Base-by-base conservation (phyloP, 2,797 vertebrate species). In the Peromyscus aztecus region DNA sequence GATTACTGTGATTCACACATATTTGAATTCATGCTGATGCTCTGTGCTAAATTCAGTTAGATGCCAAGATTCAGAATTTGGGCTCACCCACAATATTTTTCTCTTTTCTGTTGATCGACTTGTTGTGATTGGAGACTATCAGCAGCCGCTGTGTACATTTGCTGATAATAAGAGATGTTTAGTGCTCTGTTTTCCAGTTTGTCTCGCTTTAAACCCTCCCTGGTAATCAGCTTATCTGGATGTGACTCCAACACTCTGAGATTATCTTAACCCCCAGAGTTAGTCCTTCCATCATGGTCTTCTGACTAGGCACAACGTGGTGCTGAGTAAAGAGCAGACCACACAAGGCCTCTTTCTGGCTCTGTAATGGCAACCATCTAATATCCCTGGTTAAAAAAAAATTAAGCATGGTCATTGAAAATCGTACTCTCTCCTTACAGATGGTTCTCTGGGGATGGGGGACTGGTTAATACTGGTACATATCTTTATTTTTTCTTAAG, bases 1-100 rank as follows among this genome's bases (percentile, higher is more conserved):
- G 97, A 96, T 97, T 96, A 96, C 90, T 94, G 80, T 96, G 94
- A 97, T 97, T 97, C 97, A 97, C 80, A 97, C 89, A 91, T 95
- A 96, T 95, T 96, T 97, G 90, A 98, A 96, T 97, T 96, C 92
- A 96, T 59, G 49, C 89, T 97, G 83, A 96, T 94, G 69, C 83
- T 97, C 87, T 82, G 63, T 96, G 89, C 89, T 97, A 97, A 97
- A 95, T 95, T 95, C 91, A 89, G 89, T 95, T 97, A 93, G 94
- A 92, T 80, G 90, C 90, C 96, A 97, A 84, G 86, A 95, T 97
- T 97, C 87, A 90, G 92, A 97, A 97, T 97, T 95, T 96, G 94
- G 89, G 80, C 82, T 80, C 85, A 95, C 87, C 93, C 75, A 96
- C 76, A 95, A 92, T 89, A 85, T 95, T 97, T 97, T 91, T 52